Evolutionary conservation across 2,888 invertebrate species (phyloP), one percentile per base, ranked within the genome.

Genomic region (Troides aeacus): DNA sequence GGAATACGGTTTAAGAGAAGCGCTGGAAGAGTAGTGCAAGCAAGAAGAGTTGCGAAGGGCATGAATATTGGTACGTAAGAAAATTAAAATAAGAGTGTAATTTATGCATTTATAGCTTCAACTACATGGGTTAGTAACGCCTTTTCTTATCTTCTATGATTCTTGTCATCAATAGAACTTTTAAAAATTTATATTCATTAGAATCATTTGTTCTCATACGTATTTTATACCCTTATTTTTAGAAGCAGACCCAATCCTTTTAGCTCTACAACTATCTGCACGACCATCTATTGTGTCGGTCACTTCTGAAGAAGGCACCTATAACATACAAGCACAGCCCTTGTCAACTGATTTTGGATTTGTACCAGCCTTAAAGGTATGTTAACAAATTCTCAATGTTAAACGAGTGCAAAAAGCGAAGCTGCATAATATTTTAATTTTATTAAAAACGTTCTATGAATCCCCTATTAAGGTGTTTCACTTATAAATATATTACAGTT

Each of bases 201-300:
- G 12, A 46, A 46, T 4, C 15, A 15, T 46, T 46, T 46, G 15
- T 46, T 46, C 0, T 46, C 12, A 46, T 15, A 12, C 2, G 15
- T 46, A 46, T 46, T 12, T 56, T 21, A n/a, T 56, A 2, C 68
- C n/a, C 66, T 70, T 57, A 21, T 18, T 68, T 69, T 58, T 63
- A 92, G 93, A 92, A 78, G 83, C 92, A 1, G 93, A 93, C 76
- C 92, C 93, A 1, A 77, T 93, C 64, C 76, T 93, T 57, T 73
- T 93, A 58, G 93, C 93, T n/a, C 89, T 90, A 72, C 92, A 93
- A 72, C 74, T 93, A 64, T 93, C 93, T 18, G 92, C 93, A 36
- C 81, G 93, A 23, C 93, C 93, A 3, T 93, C 93, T 6, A 92
- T 93, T 72, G 93, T 92, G 21, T 93, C 93, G 0, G 85, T 92